Evolutionary conservation across 92 coral and sea anemone genomes (phyloP), one percentile per base, ranked within the genome.

Genomic region (Zoanthus gigantus): DNA sequence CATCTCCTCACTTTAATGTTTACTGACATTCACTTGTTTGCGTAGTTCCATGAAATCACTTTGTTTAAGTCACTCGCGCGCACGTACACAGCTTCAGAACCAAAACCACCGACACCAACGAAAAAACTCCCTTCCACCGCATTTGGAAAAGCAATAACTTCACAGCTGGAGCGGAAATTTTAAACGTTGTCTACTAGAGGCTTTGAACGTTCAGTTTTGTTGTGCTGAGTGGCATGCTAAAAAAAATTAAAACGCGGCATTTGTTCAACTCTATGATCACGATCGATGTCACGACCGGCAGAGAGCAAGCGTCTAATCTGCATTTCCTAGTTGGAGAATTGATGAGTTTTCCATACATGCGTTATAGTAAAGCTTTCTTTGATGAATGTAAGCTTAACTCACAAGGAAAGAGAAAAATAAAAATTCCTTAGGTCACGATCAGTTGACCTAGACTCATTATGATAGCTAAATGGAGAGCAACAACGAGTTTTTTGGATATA

Each of bases 141-240:
- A 66, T 73, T 66, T 81, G 85, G 85, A 81, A 81, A 81, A 81
- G 76, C 76, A 81, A 81, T 81, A 81, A 81, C 30, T 69, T 66
- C 75, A 66, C 85, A 81, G 85, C 71, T 81, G 61, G 75, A 81
- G 85, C 74, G 85, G 85, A 81, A 81, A 81, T 81, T 67, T 81
- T 53, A 37, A 81, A 50, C 57, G 85, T 31, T 23, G 60, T 71
- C 76, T 81, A 65, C 57, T 14, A 63, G 46, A 67, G 37, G 18
- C 46, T 32, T 65, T 81, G 74, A 57, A 57, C 30, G 52, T 53
- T 81, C 85, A n/a, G 63, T 29, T 37, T 69, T 47, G 60, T 50
- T 47, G 65, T 32, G 15, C 75, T 3, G 32, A 46, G 74, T 81
- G 74, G 71, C 85, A 81, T 81, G 75, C 85, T 7, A 10, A 67